A percentile compares a stretch with the other conserved stretches of the same genome.
Evolutionary conservation across 2,113 vertebrate genomes (phyloP).

Genomic region (Otolemur garnettii): DNA sequence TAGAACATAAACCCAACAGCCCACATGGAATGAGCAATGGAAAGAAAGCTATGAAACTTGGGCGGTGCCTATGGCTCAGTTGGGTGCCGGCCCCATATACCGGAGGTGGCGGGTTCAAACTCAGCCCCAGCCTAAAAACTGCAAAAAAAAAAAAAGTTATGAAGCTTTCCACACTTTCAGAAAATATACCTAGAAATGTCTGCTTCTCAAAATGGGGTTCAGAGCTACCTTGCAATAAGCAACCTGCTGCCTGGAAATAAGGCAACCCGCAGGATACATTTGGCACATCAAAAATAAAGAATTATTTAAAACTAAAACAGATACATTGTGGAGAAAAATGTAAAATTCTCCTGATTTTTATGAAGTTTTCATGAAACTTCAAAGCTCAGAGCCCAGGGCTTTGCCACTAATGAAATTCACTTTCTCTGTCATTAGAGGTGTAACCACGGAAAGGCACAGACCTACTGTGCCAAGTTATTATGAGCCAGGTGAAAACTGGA

Average conservation of each 20-base stretch:
- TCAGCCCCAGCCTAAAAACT: too few relatives aligned
- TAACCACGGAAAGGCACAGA: background rate
- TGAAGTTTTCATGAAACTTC: conserved; percentile 12
- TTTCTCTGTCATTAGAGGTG: background rate
- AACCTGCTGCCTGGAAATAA: conserved; percentile 46
- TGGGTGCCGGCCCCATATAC: too few relatives aligned
- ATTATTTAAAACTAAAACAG: conserved; percentile 36
- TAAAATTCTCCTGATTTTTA: background rate
- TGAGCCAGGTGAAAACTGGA: background rate
- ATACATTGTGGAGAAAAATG: background rate
- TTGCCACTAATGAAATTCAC: background rate
- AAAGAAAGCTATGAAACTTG: conserved; percentile 39
- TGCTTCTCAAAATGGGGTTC: conserved; percentile 22
- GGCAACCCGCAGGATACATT: conserved; percentile 23
- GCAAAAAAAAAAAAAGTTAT: conserved; percentile 5
- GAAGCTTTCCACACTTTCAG: conserved; percentile 31
- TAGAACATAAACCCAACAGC: background rate
- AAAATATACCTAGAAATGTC: background rate
- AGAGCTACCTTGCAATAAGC: background rate
- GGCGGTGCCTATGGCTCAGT: too few relatives aligned
- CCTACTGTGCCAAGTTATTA: too few relatives aligned
- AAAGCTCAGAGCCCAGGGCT: background rate
- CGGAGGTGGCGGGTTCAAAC: too few relatives aligned
- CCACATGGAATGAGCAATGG: conserved; percentile 1
- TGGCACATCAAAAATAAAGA: background rate